phyloP scores from a whole-genome alignment of 1,140 invertebrate genomes.

The Coelopa frigida region DNA sequence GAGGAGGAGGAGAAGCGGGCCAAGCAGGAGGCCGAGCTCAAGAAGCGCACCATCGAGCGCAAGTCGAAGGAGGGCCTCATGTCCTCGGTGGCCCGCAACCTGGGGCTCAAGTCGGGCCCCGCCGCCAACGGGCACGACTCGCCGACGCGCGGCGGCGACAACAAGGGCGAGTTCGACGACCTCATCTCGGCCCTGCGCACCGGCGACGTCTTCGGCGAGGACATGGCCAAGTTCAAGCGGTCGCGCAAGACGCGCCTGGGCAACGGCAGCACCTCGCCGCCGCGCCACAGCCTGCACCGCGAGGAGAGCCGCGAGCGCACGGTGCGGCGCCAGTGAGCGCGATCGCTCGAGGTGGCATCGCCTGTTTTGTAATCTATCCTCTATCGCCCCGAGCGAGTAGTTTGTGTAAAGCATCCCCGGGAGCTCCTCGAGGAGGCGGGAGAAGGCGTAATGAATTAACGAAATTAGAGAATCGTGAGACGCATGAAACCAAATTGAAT shows the following conservation, averaged over 20 bases:
- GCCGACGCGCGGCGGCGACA: slow-evolving; percentile 50
- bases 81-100: slow-evolving; percentile 53
- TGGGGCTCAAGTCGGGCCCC: slow-evolving; percentile 46
- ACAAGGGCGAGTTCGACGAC: slow-evolving; percentile 92
- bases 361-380: too few relatives aligned
- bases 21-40: slow-evolving; percentile 87
- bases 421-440: too few relatives aligned
- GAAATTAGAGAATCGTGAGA: too few relatives aligned
- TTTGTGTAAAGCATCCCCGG: too few relatives aligned
- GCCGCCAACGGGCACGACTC: slow-evolving; percentile 45
- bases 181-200: slow-evolving; percentile 91
- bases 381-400: too few relatives aligned
- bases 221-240: slow-evolving; percentile 84
- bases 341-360: too few relatives aligned
- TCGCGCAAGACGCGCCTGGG: slow-evolving; percentile 54
- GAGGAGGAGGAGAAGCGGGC: slow-evolving; percentile 89
- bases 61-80: slow-evolving; percentile 69
- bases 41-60: slow-evolving; percentile 79
- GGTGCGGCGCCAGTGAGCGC: slow-evolving; percentile 29
- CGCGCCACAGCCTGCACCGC: slow-evolving; percentile 44
- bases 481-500: too few relatives aligned
- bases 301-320: slow-evolving; percentile 42
- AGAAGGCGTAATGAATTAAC: too few relatives aligned
- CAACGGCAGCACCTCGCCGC: slow-evolving; percentile 52
- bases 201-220: slow-evolving; percentile 95